A percentile compares a stretch with the other conserved stretches of the same genome.
Conservation (phyloP, 1,140 invertebrate genomes). For the Daktulosphaira vitifoliae region DNA sequence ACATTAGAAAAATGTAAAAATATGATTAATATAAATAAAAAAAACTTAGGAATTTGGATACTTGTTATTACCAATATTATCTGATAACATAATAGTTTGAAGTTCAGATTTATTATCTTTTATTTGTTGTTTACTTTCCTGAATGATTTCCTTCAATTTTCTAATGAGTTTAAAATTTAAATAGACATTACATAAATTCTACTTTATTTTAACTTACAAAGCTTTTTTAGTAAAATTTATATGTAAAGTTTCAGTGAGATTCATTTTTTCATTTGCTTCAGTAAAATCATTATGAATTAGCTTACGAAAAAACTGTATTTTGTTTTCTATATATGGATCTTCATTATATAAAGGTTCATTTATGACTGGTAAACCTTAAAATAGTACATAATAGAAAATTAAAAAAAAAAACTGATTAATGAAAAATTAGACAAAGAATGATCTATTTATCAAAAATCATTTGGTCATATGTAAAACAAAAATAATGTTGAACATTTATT, state of each 20-base stretch:
- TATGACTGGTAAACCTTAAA: background rate
- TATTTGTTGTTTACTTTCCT: constrained; percentile 10
- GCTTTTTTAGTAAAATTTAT: background rate
- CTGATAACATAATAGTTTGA: background rate
- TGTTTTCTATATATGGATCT: constrained; percentile 11
- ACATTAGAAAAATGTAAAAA: background rate
- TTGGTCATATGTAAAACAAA: too few relatives aligned
- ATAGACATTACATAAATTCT: too few relatives aligned
- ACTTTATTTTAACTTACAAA: constrained; percentile 24
- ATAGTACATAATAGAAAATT: background rate
- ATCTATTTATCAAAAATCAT: too few relatives aligned
- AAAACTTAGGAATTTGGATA: background rate
- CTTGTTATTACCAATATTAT: constrained; percentile 14
- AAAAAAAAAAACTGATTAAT: too few relatives aligned
- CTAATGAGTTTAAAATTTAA: too few relatives aligned
- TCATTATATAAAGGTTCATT: constrained; percentile 4
- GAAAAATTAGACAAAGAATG: too few relatives aligned
- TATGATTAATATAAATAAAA: too few relatives aligned
- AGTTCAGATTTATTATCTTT: constrained; percentile 22
- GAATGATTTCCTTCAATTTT: constrained; percentile 29
- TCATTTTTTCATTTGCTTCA: constrained; percentile 16
- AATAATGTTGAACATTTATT: too few relatives aligned
- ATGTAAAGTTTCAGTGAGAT: background rate
- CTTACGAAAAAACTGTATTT: background rate
- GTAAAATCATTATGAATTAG: constrained; percentile 19